These are phyloP conservation scores for Drosophila eugracilis DNA, from an alignment of 1,140 invertebrate genomes.

Conservation along the genomic window DNA sequence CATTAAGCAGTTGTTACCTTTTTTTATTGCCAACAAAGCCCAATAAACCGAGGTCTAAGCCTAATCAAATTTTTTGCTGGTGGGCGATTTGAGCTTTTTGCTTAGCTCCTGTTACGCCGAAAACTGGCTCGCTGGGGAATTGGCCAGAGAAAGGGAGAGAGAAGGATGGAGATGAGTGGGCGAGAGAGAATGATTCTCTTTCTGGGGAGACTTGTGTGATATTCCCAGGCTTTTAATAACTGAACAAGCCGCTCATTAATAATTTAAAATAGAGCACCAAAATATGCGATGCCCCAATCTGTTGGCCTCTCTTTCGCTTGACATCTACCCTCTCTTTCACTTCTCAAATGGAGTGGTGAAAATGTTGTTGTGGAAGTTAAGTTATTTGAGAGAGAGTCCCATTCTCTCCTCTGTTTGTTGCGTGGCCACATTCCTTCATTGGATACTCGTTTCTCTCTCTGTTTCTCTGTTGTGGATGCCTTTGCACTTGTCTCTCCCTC, in stretches of 20 bases:
- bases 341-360: conserved; percentile 19
- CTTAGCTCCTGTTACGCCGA: conserved; percentile 40
- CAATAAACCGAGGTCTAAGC: conserved; percentile 38
- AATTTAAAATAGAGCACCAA: conserved; percentile 81
- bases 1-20: conserved; percentile 23
- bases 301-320: conserved; percentile 19
- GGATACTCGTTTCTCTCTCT: conserved; percentile 26
- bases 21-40: conserved; percentile 37
- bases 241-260: conserved; percentile 83
- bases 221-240: conserved; percentile 83
- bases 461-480: conserved; percentile 57
- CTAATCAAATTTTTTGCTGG: conserved; percentile 65
- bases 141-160: conserved; percentile 11
- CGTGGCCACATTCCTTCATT: conserved; percentile 47
- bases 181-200: conserved; percentile 5
- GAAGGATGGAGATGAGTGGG: neutral
- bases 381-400: neutral
- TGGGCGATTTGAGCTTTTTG: conserved; percentile 19
- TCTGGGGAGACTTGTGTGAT: conserved; percentile 34
- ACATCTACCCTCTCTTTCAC: neutral
- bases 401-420: conserved; percentile 34
- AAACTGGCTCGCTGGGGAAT: conserved; percentile 17
- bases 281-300: conserved; percentile 58
- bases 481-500: conserved; percentile 38
- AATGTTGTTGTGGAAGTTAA: conserved; percentile 4